A percentile compares a stretch with the other conserved stretches of the same genome.
These are phyloP conservation scores for Matsumyia berberina DNA, from an alignment of 2,888 invertebrate species.

Conservation along the genomic window DNA sequence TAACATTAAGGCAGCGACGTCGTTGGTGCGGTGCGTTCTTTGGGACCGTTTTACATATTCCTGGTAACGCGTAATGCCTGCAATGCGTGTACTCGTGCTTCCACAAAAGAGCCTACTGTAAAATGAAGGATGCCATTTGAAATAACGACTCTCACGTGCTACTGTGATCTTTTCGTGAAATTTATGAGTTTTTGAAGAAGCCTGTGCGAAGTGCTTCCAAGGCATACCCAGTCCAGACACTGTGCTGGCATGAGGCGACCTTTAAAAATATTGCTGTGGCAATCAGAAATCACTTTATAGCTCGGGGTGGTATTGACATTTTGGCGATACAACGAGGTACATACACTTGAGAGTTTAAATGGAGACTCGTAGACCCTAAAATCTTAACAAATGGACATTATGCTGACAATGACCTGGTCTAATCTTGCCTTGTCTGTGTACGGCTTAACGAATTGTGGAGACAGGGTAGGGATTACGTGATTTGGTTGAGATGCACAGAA, in stretches of 20 bases:
- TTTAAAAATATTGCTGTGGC: slow-evolving; percentile 8
- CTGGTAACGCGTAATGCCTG: not conserved
- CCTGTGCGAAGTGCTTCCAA: not conserved
- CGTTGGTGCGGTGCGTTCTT: not conserved
- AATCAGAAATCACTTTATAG: slow-evolving; percentile 1
- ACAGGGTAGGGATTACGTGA: too few species aligned
- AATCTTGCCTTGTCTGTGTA: too few species aligned
- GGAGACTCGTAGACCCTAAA: too few species aligned
- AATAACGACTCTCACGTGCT: slow-evolving; percentile 22
- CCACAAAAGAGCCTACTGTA: not conserved
- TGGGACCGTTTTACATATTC: slow-evolving; percentile 2
- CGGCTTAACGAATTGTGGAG: too few species aligned
- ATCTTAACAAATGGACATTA: too few species aligned
- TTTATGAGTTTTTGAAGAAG: slow-evolving; percentile 22
- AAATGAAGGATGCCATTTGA: not conserved
- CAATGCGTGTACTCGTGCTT: not conserved
- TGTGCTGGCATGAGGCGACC: not conserved
- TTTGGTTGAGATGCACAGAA: too few species aligned
- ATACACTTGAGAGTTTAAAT: not conserved
- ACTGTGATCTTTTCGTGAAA: not conserved
- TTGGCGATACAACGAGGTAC: not conserved
- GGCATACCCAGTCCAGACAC: not conserved
- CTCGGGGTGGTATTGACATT: not conserved
- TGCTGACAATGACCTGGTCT: too few species aligned
- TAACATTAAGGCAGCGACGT: slow-evolving; percentile 6